Base-by-base conservation (phyloP, 2,797 vertebrate genomes). In the Enoplosus armatus region DNA sequence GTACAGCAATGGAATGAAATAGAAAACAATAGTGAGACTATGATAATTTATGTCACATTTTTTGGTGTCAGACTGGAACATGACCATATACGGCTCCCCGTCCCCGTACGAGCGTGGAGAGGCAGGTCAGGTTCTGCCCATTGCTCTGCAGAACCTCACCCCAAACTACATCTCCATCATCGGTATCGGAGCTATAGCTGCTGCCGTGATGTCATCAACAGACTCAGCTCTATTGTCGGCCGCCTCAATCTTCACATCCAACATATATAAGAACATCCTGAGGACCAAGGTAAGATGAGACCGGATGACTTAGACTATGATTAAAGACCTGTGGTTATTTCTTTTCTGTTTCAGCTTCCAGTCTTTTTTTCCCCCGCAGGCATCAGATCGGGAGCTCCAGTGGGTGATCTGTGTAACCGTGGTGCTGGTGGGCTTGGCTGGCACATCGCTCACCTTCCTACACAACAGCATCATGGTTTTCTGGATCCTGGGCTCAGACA, bases 401-500 rank as follows among this genome's bases (percentile, higher is more conserved):
- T 95, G 93, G 93, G 89, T 93, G 72, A 95, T 96, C 87, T 94
- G 89, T 35, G 62, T 50, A 14, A 87, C 93, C 9, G 92, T 95
- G 82, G 24, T 96, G 33, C 20, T 92, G 20, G 92, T 92, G 63
- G 95, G 95, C 6, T 27, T 93, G 0, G 75, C 76, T 3, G 94
- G 93, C 45, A 91, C 94, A 0, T 48, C 70, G 0, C 77, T 96
- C 72, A 94, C 95, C 56, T 92, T 93, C 73, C n/a, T 93, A 33
- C 67, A 80, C 65, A 75, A 93, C 90, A 77, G 67, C 91, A 69
- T 96, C 88, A 4, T 93, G 72, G 66, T 93, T 47, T 92, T 96
- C 56, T 96, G 94, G 95, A 92, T 96, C 72, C 87, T 95, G 67
- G 92, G 94, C 0, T 89, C 94, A 18, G 92, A 95, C 61, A 85